A percentile compares a stretch with the other conserved stretches of the same genome.
Evolutionary conservation across 2,113 vertebrate genomes (phyloP).

Genomic region (Engraulis encrasicolus): DNA sequence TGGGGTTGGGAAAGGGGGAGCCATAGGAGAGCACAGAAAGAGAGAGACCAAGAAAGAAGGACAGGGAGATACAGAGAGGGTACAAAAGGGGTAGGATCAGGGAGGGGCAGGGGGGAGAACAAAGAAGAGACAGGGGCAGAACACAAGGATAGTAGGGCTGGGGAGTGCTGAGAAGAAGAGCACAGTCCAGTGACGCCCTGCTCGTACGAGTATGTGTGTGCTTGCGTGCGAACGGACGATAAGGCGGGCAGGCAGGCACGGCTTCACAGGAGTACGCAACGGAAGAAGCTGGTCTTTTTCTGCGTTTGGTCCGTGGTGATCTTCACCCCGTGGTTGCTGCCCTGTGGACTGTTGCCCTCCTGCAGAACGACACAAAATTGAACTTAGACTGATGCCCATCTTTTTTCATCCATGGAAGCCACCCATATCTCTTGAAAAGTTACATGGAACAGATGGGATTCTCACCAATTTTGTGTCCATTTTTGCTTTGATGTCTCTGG

Average conservation of each 20-base stretch:
- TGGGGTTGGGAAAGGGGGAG: background rate
- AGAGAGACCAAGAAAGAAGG: slow-evolving; percentile 38
- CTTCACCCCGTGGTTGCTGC: slow-evolving; percentile 91
- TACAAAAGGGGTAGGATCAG: slow-evolving; percentile 38
- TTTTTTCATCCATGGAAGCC: slow-evolving; percentile 80
- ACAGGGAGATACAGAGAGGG: slow-evolving; percentile 41
- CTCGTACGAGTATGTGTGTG: slow-evolving; percentile 17
- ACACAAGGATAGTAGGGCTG: slow-evolving; percentile 40
- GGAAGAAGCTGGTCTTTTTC: slow-evolving; percentile 94
- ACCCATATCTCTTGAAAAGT: too few species aligned
- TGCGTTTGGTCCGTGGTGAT: slow-evolving; percentile 94
- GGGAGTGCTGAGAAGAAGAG: slow-evolving; percentile 74
- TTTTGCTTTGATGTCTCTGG: slow-evolving; percentile 94
- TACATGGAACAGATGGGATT: too few species aligned
- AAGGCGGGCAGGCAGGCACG: slow-evolving; percentile 46
- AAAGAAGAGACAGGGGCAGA: too few species aligned
- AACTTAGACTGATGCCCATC: slow-evolving; percentile 85
- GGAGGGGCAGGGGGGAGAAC: slow-evolving; percentile 6
- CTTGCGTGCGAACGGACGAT: background rate
- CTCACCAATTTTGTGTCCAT: slow-evolving; percentile 97
- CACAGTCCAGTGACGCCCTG: slow-evolving; percentile 81
- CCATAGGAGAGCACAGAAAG: slow-evolving; percentile 19
- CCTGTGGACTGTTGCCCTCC: slow-evolving; percentile 85
- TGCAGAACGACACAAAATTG: too few species aligned
- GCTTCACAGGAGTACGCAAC: slow-evolving; percentile 88